Conservation (phyloP, 2,797 vertebrate species). For the Moxostoma hubbsi region DNA sequence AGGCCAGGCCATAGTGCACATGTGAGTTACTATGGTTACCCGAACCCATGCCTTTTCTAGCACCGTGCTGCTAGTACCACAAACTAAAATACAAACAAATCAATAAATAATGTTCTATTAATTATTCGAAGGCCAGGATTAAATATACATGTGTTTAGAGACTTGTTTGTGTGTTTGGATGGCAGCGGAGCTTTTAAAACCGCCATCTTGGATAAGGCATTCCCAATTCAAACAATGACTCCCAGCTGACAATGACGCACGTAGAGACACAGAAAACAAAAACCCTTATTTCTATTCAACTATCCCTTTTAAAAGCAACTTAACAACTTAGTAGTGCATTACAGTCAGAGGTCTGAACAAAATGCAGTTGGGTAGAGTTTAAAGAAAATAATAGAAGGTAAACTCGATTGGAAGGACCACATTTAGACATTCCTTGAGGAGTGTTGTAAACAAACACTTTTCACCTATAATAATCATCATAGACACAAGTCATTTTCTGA, state of each 20-base stretch:
- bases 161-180: constrained; percentile 41
- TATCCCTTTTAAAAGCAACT: neutral
- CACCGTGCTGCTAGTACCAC: constrained; percentile 45
- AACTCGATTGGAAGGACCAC: too few relatives aligned
- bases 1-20: constrained; percentile 42
- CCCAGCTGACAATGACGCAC: constrained; percentile 17
- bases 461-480: too few relatives aligned
- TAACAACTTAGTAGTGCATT: too few relatives aligned
- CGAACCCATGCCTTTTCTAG: constrained; percentile 28
- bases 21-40: constrained; percentile 45
- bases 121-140: constrained; percentile 75
- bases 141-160: constrained; percentile 65
- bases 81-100: constrained; percentile 76
- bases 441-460: too few relatives aligned
- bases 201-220: constrained; percentile 27
- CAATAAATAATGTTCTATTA: constrained; percentile 79
- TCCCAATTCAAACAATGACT: constrained; percentile 34
- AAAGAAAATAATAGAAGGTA: too few relatives aligned
- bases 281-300: neutral
- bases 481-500: too few relatives aligned
- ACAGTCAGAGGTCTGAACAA: too few relatives aligned
- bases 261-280: constrained; percentile 12
- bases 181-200: constrained; percentile 46
- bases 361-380: too few relatives aligned
- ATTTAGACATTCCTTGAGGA: too few relatives aligned